Conservation (phyloP, 2,797 vertebrate species). For the Amblyraja radiata region DNA sequence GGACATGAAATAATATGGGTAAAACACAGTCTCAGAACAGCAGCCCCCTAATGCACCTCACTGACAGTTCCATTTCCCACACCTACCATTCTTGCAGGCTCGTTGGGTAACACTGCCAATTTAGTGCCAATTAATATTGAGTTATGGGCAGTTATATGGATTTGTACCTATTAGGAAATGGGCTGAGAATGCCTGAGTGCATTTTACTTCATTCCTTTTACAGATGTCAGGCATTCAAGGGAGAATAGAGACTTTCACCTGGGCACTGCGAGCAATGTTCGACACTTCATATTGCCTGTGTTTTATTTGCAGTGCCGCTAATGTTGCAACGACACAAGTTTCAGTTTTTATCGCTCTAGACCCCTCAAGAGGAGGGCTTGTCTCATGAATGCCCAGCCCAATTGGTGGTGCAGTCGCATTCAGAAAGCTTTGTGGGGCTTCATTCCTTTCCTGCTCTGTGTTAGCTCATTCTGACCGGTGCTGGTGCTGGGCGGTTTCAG, state of each 20-base stretch:
- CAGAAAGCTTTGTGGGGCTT: background rate
- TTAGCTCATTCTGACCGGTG: background rate
- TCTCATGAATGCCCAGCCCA: too few species aligned
- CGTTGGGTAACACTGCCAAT: background rate
- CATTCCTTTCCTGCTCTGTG: background rate
- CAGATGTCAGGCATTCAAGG: background rate
- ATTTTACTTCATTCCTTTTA: background rate
- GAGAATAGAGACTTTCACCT: background rate
- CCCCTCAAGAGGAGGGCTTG: background rate
- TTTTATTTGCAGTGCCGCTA: too few species aligned
- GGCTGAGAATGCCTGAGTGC: background rate
- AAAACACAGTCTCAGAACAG: background rate
- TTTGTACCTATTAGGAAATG: background rate
- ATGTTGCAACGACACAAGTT: background rate
- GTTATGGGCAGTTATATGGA: background rate
- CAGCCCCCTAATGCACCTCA: background rate
- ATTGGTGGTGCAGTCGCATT: background rate
- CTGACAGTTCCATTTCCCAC: background rate
- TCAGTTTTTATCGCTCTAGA: background rate
- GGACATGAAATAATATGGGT: background rate
- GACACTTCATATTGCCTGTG: background rate
- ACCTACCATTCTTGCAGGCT: background rate
- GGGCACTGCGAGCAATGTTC: background rate
- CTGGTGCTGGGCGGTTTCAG: background rate
- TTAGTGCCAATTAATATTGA: constrained; percentile 17